Base-by-base conservation (phyloP, 2,113 vertebrate genomes). In the Rallus limicola region DNA sequence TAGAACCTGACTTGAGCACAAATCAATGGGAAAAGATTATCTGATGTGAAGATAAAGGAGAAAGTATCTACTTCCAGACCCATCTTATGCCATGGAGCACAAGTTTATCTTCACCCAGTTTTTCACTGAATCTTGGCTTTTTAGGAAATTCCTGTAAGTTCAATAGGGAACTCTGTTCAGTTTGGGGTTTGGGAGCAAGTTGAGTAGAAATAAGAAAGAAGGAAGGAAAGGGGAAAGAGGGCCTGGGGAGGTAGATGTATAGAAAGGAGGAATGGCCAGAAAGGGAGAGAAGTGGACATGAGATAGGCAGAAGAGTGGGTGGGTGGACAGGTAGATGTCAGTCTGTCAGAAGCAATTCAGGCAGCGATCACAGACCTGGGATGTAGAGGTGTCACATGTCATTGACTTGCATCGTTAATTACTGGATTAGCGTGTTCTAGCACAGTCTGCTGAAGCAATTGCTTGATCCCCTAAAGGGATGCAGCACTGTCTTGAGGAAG, bases 381-480 rank as follows among this genome's bases (percentile, higher is more conserved):
- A 11, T 69, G 86, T 59, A 33, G 69, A 78, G 77, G 68, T 88
- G 84, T 79, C 86, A 91, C 78, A 82, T 90, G 60, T 67, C 75
- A 71, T 33, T 94, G 90, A 33, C 71, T 95, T 0, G 19, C 67
- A 23, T 59, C 74, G 63, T 59, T 96, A 96, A 92, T 88, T 88
- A 88, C 90, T 86, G 79, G 56, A 86, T 94, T 92, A 88, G 93
- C 46, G 0, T 87, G 94, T 96, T 80, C 71, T 74, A 86, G 90
- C 95, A 92, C 4, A 86, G 71, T 56, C 90, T 90, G 80, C 76
- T 88, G 83, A 56, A 96, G 92, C 31, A 84, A 81, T 70, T 92
- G 42, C 31, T 81, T 70, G 92, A 93, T 95, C 67, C 85, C 85
- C 90, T 92, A 48, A 82, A 93, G 88, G 90, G 67, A 48, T 92